Evolutionary conservation across 1,140 invertebrate genomes (phyloP).

Genomic region (Heterodera schachtii): DNA sequence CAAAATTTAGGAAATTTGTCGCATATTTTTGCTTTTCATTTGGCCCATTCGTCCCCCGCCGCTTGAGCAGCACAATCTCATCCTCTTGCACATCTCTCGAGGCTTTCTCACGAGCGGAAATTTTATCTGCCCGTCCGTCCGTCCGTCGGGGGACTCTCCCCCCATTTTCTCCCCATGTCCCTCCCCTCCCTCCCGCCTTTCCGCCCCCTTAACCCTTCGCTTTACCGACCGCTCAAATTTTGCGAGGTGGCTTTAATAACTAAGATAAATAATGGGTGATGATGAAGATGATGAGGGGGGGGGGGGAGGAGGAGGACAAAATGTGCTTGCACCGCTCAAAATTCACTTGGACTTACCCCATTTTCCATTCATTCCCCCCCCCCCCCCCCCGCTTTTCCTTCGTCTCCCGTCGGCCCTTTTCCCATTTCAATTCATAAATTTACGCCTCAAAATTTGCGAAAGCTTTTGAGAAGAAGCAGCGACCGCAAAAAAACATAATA

Average conservation of each 20-base stretch:
- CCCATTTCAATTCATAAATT: conserved; percentile 1
- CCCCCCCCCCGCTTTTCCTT: too few species aligned
- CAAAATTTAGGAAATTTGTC: neutral
- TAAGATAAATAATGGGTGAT: neutral
- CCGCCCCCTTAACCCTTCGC: neutral
- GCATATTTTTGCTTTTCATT: neutral
- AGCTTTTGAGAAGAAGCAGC: neutral
- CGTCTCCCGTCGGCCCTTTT: too few species aligned
- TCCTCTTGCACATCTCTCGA: neutral
- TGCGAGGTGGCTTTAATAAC: neutral
- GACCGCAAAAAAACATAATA: neutral
- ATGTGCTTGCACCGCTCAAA: neutral
- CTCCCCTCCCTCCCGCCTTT: too few species aligned
- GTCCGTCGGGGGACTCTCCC: too few species aligned
- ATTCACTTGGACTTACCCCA: neutral
- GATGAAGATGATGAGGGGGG: neutral
- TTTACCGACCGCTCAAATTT: neutral
- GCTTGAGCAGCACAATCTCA: neutral
- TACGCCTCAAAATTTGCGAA: neutral
- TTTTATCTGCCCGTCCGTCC: neutral
- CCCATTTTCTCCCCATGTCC: too few species aligned
- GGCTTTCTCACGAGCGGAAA: neutral
- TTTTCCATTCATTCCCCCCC: neutral
- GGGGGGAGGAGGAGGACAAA: neutral
- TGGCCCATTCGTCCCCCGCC: neutral